phyloP scores from a whole-genome alignment of 2,113 vertebrate genomes.

The Seriola dumerili region DNA sequence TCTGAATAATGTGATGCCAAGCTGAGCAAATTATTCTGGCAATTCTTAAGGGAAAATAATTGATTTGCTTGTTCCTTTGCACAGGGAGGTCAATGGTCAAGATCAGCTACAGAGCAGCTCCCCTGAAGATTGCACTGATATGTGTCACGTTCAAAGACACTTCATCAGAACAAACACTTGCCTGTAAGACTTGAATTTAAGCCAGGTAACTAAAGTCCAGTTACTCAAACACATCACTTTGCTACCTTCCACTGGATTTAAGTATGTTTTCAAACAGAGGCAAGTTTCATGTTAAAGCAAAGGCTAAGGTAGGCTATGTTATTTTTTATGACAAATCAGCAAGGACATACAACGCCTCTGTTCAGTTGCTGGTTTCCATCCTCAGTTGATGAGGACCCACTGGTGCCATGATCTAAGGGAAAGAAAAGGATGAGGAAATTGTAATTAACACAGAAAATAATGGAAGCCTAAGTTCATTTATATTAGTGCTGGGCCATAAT shows the following conservation, averaged over 20 bases:
- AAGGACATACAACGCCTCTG: slow-evolving; percentile 89
- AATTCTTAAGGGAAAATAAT: background rate
- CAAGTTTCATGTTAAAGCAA: background rate
- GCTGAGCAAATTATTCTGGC: background rate
- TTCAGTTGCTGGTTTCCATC: slow-evolving; percentile 89
- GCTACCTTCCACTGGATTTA: background rate
- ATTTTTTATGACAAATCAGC: background rate
- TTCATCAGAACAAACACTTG: background rate
- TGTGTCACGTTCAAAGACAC: background rate
- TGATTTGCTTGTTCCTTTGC: background rate
- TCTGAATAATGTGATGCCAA: slow-evolving; percentile 9
- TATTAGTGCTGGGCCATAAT: background rate
- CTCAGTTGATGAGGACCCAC: slow-evolving; percentile 74
- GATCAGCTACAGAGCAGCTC: background rate
- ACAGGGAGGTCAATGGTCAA: slow-evolving; percentile 6
- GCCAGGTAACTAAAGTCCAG: background rate
- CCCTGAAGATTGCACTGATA: background rate
- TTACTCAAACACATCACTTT: background rate
- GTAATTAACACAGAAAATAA: background rate
- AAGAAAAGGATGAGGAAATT: background rate
- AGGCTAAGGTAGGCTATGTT: background rate
- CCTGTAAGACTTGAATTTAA: background rate
- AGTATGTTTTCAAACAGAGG: slow-evolving; percentile 5
- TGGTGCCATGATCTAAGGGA: slow-evolving; percentile 70
- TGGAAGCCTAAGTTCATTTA: background rate